Evolutionary conservation across 2,797 vertebrate genomes (phyloP), one percentile per base, ranked within the genome.

Genomic region (Syngnathus rostellatus): DNA sequence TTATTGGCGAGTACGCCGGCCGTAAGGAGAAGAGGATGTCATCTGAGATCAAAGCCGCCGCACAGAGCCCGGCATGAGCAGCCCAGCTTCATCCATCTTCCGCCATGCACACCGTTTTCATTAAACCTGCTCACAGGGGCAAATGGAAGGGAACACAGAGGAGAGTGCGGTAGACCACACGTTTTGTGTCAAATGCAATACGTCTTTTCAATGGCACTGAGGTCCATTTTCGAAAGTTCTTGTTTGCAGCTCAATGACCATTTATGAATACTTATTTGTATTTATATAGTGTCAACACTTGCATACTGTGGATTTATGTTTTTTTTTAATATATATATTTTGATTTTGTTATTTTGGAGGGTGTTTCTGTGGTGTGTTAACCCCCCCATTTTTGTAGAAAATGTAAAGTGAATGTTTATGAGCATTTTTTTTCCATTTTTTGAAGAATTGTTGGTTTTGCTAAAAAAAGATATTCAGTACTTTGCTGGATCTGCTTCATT

Each of bases 1-100:
- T 99, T 74, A 99, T 98, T 67, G 97, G 97, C 9, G 94, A 96
- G 83, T 99, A 99, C 3, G 87, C 92, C 0, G 94, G 92, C 62
- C 91, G 91, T 63, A 97, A 95, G 85, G 89, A 89, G 74, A 95
- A 95, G 77, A 94, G 94, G 84, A 91, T 72, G 70, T 93, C 94
- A 1, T 83, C 88, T 37, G 95, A 98, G 86, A 92, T 94, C 81
- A 92, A 92, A 86, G 87, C 80, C 76, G 77, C 79, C 64, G 68
- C 65, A 80, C 89, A 92, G 78, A 87, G 81, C 74, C 82, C 87
- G 11, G 90, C 90, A 1, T 93, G 87, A 92, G 81, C 75, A 68
- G 69, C 19, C 6, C 64, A 55, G 12, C 45, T 6, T 8, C 67
- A 46, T 50, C 72, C 57, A n/a, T 57, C 70, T 45, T 65, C 38